Percentiles rank a stretch among this genome's conserved stretches.
Conservation (phyloP, 2,888 invertebrate species). For the Oligia strigilis region DNA sequence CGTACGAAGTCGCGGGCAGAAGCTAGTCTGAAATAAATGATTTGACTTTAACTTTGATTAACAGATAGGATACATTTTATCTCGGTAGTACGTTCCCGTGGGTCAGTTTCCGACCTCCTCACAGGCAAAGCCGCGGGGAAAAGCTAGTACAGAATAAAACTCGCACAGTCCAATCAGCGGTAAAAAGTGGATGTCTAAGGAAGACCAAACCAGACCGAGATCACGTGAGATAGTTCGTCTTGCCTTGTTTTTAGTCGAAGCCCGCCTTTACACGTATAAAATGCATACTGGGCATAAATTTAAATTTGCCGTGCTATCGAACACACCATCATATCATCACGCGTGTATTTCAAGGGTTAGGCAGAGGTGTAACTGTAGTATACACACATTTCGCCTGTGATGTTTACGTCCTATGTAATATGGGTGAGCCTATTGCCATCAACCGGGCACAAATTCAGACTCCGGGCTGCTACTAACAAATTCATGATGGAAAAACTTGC, state of each 20-base stretch:
- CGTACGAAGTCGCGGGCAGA: too few species aligned
- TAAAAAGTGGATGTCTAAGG: conserved; percentile 71
- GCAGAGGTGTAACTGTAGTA: background rate
- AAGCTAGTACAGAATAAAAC: conserved; percentile 6
- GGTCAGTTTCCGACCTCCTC: background rate
- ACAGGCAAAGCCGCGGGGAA: background rate
- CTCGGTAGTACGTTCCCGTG: background rate
- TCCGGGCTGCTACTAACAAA: background rate
- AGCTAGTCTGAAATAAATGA: too few species aligned
- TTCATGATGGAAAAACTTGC: background rate
- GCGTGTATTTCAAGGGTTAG: background rate
- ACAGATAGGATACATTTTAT: background rate
- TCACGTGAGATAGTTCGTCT: conserved; percentile 85
- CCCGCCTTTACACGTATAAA: conserved; percentile 83
- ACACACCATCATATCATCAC: conserved; percentile 45
- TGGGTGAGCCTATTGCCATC: background rate
- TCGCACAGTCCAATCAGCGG: conserved; percentile 50
- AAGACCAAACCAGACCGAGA: conserved; percentile 71
- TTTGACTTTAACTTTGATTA: background rate
- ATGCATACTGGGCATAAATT: conserved; percentile 87
- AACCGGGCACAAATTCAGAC: background rate
- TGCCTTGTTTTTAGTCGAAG: conserved; percentile 82
- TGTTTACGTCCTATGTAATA: background rate
- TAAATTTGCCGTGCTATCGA: conserved; percentile 88
- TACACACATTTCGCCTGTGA: background rate